These are phyloP conservation scores for Pseudanteris insignis DNA, from an alignment of 2,888 invertebrate genomes.

Conservation along the genomic window DNA sequence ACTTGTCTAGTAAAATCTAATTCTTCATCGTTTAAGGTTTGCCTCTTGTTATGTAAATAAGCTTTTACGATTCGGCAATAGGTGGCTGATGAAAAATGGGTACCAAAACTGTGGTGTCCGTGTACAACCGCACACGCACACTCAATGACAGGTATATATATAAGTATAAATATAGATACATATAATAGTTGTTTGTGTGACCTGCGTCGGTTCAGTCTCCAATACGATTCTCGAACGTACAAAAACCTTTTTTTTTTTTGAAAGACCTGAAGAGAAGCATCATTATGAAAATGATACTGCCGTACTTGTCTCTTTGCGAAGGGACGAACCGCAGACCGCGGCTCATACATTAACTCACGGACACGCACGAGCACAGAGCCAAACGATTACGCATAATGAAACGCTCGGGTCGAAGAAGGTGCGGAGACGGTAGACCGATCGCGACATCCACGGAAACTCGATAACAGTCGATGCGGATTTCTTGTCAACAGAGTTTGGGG, in stretches of 20 bases:
- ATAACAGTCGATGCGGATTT: slow-evolving; percentile 23
- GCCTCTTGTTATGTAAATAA: no score
- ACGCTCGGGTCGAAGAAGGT: slow-evolving; percentile 57
- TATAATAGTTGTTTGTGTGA: slow-evolving; percentile 8
- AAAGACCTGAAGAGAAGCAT: slow-evolving; percentile 50
- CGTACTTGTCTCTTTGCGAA: slow-evolving; percentile 52
- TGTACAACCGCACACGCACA: no score
- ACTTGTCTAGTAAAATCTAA: no score
- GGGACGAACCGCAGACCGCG: slow-evolving; percentile 63
- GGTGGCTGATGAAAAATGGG: neutral
- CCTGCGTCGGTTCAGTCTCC: slow-evolving; percentile 32
- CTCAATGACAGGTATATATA: no score
- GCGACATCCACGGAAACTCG: slow-evolving; percentile 55
- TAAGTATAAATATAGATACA: slow-evolving; percentile 1
- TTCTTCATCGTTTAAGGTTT: no score
- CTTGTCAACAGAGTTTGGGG: no score
- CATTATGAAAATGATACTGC: slow-evolving; percentile 66
- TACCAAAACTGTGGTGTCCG: neutral
- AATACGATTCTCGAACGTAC: slow-evolving; percentile 29
- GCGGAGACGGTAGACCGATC: slow-evolving; percentile 46
- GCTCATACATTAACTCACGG: slow-evolving; percentile 23
- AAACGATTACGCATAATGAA: slow-evolving; percentile 64
- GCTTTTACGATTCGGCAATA: no score
- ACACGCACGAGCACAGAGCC: slow-evolving; percentile 1
- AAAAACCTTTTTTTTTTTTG: slow-evolving; percentile 48